Evolutionary conservation across 1,140 invertebrate genomes (phyloP), one percentile per base, ranked within the genome.

Genomic region (Heliconius eleuchia): DNA sequence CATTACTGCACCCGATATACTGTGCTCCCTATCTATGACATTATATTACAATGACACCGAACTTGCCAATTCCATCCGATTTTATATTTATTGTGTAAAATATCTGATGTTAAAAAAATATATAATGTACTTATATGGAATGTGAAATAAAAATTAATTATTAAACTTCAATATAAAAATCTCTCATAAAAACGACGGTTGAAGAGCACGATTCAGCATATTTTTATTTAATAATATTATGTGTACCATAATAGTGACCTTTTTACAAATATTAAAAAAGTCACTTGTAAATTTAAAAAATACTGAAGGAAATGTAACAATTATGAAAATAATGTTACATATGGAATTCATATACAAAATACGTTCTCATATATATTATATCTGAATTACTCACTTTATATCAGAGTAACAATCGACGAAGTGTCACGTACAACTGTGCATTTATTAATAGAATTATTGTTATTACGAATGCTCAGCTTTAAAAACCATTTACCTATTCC

Each of bases 1-100:
- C 86, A 88, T 88, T 89, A 86, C 80, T 82, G 57, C 79, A 81
- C 83, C 81, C 81, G 73, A 85, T 82, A 80, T 80, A 86, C 74
- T 82, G 79, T 71, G 78, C 78, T 82, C 82, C 80, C 72, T 84
- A 84, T 83, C 83, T 87, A 83, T 79, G 80, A 78, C 71, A 75
- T 83, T 76, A 80, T 82, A 86, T 86, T 85, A 83, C 84, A 80
- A 76, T 85, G 80, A 79, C 79, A 77, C 73, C 73, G 79, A 80
- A 84, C 81, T 84, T 82, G 79, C 73, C 79, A 81, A 80, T 80
- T 80, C 80, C 5, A 6, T 6, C 5, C 34, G 34, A 37, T 37
- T 37, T 37, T 7, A 37, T 37, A 37, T 37, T 37, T 37, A 37
- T 52, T 27, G 37, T 77, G 76, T 76, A 73, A 82, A 82, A 74